Base-by-base conservation (phyloP, 2,888 invertebrate species). In the Tetranychus truncatus region DNA sequence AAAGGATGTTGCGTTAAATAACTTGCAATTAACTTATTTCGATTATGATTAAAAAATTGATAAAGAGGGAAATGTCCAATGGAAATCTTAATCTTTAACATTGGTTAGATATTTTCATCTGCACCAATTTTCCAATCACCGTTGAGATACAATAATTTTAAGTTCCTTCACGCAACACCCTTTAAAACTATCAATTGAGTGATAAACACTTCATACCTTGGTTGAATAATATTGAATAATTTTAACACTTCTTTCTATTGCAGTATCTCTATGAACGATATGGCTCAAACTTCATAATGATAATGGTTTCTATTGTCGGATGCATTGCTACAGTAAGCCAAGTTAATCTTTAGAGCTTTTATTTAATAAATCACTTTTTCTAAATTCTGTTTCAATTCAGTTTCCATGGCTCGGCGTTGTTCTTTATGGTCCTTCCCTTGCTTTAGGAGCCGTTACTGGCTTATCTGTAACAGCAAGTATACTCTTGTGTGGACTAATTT, bases 351-450 rank as follows among this genome's bases (percentile, higher is more conserved):
- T 20, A 1, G n/a, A 20, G 6, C n/a, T 1, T 6, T 66, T 66
- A 7, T 66, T 66, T 66, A 20, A 20, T 66, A n/a, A n/a, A n/a
- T n/a, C 20, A 20, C 2, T n/a, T 1, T 20, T 11, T 20, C 20
- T 7, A 66, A 66, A 66, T 20, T 66, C 6, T 66, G 69, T 21
- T 9, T 69, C 11, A 24, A 83, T 83, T 0, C 84, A 79, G 81
- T 45, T 72, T 44, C 72, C 72, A 72, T 72, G 72, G 72, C 46
- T 83, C 80, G 81, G 94, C 1, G 90, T 96, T 79, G 95, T 94
- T 21, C 84, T 96, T 9, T 96, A 92, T 82, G 95, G 95, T 0
- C 95, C 96, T 1, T 90, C 95, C 0, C 85, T 96, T 78, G 94
- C 95, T 0, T 82, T 96, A 6, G 82, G 82, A 79, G 84, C 94